These are phyloP conservation scores for Sphinx pinastri DNA, from an alignment of 2,888 invertebrate species.

Conservation along the genomic window DNA sequence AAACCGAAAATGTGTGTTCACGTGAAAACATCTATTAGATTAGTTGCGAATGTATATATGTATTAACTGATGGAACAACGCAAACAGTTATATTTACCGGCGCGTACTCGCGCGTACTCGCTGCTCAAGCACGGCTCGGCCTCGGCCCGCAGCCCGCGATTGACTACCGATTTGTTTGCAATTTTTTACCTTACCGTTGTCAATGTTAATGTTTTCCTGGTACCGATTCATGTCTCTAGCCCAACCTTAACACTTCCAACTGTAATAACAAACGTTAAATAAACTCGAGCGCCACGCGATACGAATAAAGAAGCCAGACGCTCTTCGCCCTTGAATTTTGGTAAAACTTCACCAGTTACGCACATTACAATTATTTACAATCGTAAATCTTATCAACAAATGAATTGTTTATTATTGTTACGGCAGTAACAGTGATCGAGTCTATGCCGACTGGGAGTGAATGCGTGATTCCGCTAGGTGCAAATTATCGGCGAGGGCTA, in stretches of 20 bases:
- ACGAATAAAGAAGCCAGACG: slow-evolving; percentile 44
- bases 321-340: slow-evolving; percentile 44
- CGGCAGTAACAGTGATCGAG: slow-evolving; percentile 60
- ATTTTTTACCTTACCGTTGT: slow-evolving; percentile 31
- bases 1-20: slow-evolving; percentile 5
- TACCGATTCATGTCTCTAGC: slow-evolving; percentile 25
- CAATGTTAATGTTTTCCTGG: slow-evolving; percentile 30
- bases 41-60: slow-evolving; percentile 21
- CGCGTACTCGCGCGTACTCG: not conserved
- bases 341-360: slow-evolving; percentile 49
- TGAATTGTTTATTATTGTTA: slow-evolving; percentile 67
- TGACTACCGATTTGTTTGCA: slow-evolving; percentile 29
- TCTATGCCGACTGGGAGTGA: slow-evolving; percentile 44
- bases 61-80: slow-evolving; percentile 20
- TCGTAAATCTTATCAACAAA: slow-evolving; percentile 67
- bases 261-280: slow-evolving; percentile 30
- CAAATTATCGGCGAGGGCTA: slow-evolving; percentile 36
- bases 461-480: slow-evolving; percentile 40
- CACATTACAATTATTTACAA: slow-evolving; percentile 69
- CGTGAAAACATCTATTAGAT: slow-evolving; percentile 19
- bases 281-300: slow-evolving; percentile 25
- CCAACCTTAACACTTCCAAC: slow-evolving; percentile 25
- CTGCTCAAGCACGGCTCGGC: not conserved
- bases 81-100: slow-evolving; percentile 25
- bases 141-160: slow-evolving; percentile 9